A percentile compares a stretch with the other conserved stretches of the same genome.
These are phyloP conservation scores for Noctua comes DNA, from an alignment of 2,888 invertebrate genomes.

Conservation along the genomic window DNA sequence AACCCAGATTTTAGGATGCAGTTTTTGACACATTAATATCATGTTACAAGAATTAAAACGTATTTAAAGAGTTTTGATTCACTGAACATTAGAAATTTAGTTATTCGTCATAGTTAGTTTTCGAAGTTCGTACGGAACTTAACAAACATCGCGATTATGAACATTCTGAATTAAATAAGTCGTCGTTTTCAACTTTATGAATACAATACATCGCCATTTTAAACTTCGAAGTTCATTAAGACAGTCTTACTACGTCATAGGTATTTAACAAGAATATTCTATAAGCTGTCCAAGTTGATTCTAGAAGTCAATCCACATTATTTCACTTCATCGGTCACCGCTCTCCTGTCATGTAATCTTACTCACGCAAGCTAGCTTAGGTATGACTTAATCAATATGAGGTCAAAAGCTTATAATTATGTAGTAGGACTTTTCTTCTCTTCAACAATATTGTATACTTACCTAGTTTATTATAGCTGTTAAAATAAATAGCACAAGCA, in stretches of 20 bases:
- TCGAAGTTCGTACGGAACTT: too few species aligned
- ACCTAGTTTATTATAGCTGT: background rate
- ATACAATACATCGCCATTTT: too few species aligned
- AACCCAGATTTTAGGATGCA: background rate
- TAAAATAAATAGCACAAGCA: background rate
- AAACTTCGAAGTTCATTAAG: too few species aligned
- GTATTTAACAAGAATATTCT: background rate
- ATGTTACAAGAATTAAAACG: too few species aligned
- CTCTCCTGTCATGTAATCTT: conserved; percentile 29
- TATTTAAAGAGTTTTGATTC: too few species aligned
- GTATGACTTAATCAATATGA: conserved; percentile 13
- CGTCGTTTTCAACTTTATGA: too few species aligned
- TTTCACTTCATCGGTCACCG: conserved; percentile 13
- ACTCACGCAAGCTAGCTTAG: background rate
- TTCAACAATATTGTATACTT: background rate
- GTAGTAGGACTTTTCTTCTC: background rate
- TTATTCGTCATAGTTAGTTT: too few species aligned
- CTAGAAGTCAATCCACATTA: conserved; percentile 12
- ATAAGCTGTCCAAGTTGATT: conserved; percentile 4
- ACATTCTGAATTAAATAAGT: too few species aligned
- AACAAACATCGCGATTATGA: too few species aligned
- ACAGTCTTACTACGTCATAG: background rate
- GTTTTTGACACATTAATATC: background rate
- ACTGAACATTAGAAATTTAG: too few species aligned
- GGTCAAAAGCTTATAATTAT: conserved; percentile 12